Evolutionary conservation across 2,888 invertebrate genomes (phyloP).

Genomic region (Rugalucina vietnamica): DNA sequence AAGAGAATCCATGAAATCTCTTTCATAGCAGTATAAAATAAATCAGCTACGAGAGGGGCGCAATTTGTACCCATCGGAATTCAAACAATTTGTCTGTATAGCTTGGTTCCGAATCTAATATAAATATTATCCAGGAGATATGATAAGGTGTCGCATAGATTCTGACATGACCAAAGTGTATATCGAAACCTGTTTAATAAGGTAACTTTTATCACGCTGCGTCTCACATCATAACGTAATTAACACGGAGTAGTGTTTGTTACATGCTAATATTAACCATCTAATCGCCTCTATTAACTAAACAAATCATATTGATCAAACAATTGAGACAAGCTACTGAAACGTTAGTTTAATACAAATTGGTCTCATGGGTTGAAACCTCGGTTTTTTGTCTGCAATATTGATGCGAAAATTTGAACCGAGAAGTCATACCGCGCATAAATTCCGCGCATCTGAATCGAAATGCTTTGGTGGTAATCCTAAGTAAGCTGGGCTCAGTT

Average conservation of each 20-base stretch:
- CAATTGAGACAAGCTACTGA: background rate
- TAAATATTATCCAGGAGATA: too few relatives aligned
- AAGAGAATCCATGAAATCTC: too few relatives aligned
- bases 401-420: conserved; percentile 7
- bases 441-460: background rate
- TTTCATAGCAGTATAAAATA: too few relatives aligned
- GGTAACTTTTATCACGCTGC: too few relatives aligned
- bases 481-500: conserved; percentile 7
- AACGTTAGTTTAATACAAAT: conserved; percentile 3
- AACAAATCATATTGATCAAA: conserved; percentile 1
- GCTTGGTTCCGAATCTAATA: too few relatives aligned
- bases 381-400: background rate
- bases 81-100: too few relatives aligned
- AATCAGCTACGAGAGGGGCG: too few relatives aligned
- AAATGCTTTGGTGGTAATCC: conserved; percentile 6
- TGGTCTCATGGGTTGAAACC: background rate
- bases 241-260: conserved; percentile 5
- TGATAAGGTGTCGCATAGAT: too few relatives aligned
- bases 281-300: conserved; percentile 13
- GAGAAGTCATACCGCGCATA: background rate
- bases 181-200: too few relatives aligned
- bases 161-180: too few relatives aligned
- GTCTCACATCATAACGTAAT: background rate
- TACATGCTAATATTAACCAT: background rate
- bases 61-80: too few relatives aligned